Evolutionary conservation across 2,797 vertebrate species (phyloP).

Genomic region (Pterois miles): DNA sequence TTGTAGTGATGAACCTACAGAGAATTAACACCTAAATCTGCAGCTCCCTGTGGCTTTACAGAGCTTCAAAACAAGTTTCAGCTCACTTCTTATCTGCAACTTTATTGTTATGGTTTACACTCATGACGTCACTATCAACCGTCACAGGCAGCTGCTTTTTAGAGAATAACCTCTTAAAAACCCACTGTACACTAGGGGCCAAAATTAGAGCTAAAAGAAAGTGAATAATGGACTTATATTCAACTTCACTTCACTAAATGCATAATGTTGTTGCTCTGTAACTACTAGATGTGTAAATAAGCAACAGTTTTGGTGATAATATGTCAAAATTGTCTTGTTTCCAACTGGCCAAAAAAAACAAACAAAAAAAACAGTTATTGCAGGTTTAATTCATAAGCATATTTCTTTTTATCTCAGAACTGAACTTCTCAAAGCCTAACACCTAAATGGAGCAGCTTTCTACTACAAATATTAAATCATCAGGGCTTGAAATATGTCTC

Average conservation of each 20-base stretch:
- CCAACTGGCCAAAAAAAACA: background rate
- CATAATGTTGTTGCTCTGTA: background rate
- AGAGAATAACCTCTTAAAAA: background rate
- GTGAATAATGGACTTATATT: background rate
- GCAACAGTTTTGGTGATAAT: background rate
- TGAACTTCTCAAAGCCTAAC: background rate
- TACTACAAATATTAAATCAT: conserved; percentile 4
- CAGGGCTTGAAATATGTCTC: background rate
- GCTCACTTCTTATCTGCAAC: background rate
- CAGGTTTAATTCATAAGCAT: background rate
- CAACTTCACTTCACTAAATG: no score
- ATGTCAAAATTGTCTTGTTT: background rate
- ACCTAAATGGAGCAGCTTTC: background rate
- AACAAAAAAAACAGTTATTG: background rate
- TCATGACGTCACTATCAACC: background rate
- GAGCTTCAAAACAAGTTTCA: background rate
- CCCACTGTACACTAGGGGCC: background rate
- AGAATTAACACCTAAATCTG: background rate
- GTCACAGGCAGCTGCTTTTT: background rate
- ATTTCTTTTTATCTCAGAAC: background rate
- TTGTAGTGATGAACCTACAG: background rate
- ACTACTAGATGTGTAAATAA: background rate
- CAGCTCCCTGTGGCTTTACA: background rate
- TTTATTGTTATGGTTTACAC: background rate
- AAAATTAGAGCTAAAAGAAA: background rate